Percentiles rank a stretch among this genome's conserved stretches.
These are phyloP conservation scores for Heloderma charlesbogerti DNA, from an alignment of 2,113 vertebrate species.

Conservation along the genomic window DNA sequence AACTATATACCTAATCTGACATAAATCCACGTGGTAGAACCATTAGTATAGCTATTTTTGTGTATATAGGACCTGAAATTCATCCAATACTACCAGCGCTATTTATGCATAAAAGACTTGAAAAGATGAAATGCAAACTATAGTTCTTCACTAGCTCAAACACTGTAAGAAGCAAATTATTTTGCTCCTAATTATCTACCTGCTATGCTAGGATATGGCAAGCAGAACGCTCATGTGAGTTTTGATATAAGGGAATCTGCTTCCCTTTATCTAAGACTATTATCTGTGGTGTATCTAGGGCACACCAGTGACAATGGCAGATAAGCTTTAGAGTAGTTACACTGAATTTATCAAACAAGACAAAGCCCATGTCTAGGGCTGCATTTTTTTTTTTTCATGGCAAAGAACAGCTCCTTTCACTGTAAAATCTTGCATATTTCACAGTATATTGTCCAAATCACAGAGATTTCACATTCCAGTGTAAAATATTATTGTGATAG, in stretches of 20 bases:
- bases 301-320: constrained; percentile 29
- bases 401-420: not conserved
- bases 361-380: constrained; percentile 2
- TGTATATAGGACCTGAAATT: not conserved
- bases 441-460: not conserved
- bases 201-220: accelerated
- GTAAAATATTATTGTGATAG: not conserved
- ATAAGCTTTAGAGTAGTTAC: constrained; percentile 35
- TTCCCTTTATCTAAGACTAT: constrained; percentile 29
- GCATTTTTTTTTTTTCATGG: not conserved
- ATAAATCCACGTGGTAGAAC: not conserved
- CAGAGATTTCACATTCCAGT: constrained; percentile 1
- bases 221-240: not conserved
- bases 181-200: constrained; percentile 44
- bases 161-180: constrained; percentile 34
- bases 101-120: not conserved
- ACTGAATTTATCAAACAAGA: constrained; percentile 24
- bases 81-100: not conserved
- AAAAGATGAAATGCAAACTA: not conserved
- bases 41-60: not conserved
- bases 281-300: constrained; percentile 31
- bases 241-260: not conserved
- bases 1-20: not conserved
- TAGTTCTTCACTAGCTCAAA: constrained; percentile 37
- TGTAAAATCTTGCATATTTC: not conserved